Conservation (phyloP, 2,113 vertebrate genomes). For the Ptyas mucosa region DNA sequence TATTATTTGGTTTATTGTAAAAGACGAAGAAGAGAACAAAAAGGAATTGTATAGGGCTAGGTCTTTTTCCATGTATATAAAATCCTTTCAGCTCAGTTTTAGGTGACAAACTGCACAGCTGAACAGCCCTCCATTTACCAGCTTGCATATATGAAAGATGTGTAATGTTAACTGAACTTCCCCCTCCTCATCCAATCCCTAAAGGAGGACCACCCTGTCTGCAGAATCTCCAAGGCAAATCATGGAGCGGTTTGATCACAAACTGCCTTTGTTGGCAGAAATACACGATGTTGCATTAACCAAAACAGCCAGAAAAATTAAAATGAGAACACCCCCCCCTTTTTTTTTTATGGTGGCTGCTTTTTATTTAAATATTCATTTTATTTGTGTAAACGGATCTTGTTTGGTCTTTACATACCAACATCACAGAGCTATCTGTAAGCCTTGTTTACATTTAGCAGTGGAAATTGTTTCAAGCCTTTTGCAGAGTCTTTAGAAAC, state of each 20-base stretch:
- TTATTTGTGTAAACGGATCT: slow-evolving; percentile 62
- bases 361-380: slow-evolving; percentile 68
- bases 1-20: slow-evolving; percentile 28
- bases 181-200: slow-evolving; percentile 51
- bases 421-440: slow-evolving; percentile 52
- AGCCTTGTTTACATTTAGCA: slow-evolving; percentile 54
- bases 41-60: slow-evolving; percentile 40
- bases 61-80: slow-evolving; percentile 41
- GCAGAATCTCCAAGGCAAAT: slow-evolving; percentile 55
- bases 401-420: slow-evolving; percentile 42
- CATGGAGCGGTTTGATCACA: slow-evolving; percentile 58
- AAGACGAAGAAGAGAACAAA: slow-evolving; percentile 25
- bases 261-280: slow-evolving; percentile 66
- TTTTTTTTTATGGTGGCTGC: slow-evolving; percentile 63
- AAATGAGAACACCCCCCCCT: slow-evolving; percentile 13
- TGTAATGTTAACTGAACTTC: slow-evolving; percentile 66
- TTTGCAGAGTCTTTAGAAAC: slow-evolving; percentile 47
- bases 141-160: slow-evolving; percentile 65
- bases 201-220: slow-evolving; percentile 66
- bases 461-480: slow-evolving; percentile 62
- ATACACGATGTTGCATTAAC: slow-evolving; percentile 60
- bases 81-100: slow-evolving; percentile 57
- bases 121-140: slow-evolving; percentile 68
- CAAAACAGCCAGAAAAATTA: slow-evolving; percentile 54
- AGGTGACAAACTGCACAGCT: slow-evolving; percentile 67